Percentiles rank a stretch among this genome's conserved stretches.
These are phyloP conservation scores for Ganaspis brasiliensis DNA, from an alignment of 2,888 invertebrate genomes.

Conservation along the genomic window DNA sequence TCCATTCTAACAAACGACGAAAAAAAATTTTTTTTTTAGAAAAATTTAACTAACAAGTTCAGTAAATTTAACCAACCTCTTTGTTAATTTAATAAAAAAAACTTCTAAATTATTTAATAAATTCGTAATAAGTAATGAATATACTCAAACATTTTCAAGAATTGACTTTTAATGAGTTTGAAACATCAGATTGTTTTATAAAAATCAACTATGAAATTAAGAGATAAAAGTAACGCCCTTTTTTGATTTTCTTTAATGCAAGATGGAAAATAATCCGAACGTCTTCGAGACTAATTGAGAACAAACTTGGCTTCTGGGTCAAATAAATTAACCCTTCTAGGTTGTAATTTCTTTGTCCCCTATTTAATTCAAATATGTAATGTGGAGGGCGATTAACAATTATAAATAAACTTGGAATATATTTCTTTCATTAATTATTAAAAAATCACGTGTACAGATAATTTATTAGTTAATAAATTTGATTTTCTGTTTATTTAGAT, in stretches of 20 bases:
- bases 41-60: too few species aligned
- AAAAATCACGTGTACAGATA: too few species aligned
- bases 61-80: too few species aligned
- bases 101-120: too few species aligned
- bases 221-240: constrained; percentile 21
- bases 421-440: not conserved
- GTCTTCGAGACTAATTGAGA: constrained; percentile 51
- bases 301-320: constrained; percentile 64
- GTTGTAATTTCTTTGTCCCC: constrained; percentile 43
- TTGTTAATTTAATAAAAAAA: too few species aligned
- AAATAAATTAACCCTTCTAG: constrained; percentile 76
- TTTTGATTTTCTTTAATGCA: constrained; percentile 15
- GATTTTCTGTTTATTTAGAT: too few species aligned
- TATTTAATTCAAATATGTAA: constrained; percentile 57
- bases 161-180: not conserved
- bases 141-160: too few species aligned
- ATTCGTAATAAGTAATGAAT: too few species aligned
- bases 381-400: constrained; percentile 57
- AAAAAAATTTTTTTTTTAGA: too few species aligned
- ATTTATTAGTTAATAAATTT: too few species aligned
- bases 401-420: not conserved
- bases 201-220: too few species aligned
- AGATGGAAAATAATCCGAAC: constrained; percentile 42
- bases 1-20: too few species aligned
- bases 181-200: not conserved